Base-by-base conservation (phyloP, 2,888 invertebrate species). In the Tetranychus truncatus region DNA sequence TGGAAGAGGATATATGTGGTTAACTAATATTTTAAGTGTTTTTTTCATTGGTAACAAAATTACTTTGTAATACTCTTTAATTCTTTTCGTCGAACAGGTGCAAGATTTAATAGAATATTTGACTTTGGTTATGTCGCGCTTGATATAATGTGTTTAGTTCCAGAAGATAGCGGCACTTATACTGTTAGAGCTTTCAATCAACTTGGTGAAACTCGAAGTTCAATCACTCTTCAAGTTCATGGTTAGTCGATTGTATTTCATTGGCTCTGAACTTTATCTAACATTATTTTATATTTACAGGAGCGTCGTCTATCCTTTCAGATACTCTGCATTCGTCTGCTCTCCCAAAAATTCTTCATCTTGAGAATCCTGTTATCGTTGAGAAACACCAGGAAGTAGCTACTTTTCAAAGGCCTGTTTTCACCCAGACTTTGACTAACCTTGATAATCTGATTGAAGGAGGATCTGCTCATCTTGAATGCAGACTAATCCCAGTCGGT, bases 121-220 rank as follows among this genome's bases (percentile, higher is more conserved):
- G 97, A 99, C 83, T 97, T 99, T 82, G 97, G 97, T 76, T 97
- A 95, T 82, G 95, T 96, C 72, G 94, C 95, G 74, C 85, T 95
- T 78, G 95, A 95, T 82, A 89, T 95, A 79, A 84, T 95, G 24
- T 93, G 94, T 82, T 87, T 91, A 0, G 94, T 94, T 81, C 87
- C 91, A 75, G 94, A 95, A 85, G 96, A 97, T 83, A 91, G 91
- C 76, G 96, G 96, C 78, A 91, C 91, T 6, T 96, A 95, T 84
- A 93, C 94, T 88, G 95, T 95, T 85, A 91, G 92, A 82, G 96
- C 95, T 24, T n/a, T 11, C 1, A 76, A 76, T 75, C n/a, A 55
- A 34, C 55, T 65, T 5, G 73, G 73, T 21, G 34, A 73, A 66
- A 21, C 21, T 45, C 8, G 11, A 21, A 91, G 92, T 18, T 87